These are phyloP conservation scores for Platycercus adscitus DNA, from an alignment of 2,113 vertebrate species.

Conservation along the genomic window DNA sequence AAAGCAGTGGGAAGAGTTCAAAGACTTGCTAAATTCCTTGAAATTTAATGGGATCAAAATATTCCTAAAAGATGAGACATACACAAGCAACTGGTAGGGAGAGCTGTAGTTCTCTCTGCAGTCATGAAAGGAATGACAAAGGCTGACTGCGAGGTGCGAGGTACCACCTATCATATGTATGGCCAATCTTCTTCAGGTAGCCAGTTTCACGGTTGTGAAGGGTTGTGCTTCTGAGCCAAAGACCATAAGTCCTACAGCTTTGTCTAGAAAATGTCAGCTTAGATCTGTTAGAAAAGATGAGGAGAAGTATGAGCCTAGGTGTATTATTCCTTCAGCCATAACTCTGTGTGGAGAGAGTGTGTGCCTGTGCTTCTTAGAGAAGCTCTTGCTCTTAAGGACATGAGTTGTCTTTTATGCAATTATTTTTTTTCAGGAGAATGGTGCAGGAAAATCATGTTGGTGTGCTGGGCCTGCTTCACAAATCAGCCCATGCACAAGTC, in stretches of 20 bases:
- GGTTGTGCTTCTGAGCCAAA: not conserved
- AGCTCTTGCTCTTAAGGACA: not conserved
- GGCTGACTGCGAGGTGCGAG: not conserved
- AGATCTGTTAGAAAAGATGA: not conserved
- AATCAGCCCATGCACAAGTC: not conserved
- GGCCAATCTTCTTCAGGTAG: not conserved
- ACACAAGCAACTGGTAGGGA: not conserved
- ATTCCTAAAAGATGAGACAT: not conserved
- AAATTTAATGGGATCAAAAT: not conserved
- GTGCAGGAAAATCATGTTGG: not conserved
- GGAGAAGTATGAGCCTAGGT: not conserved
- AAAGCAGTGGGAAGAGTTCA: not conserved
- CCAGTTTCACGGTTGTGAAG: not conserved
- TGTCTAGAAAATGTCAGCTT: not conserved
- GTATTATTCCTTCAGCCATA: not conserved
- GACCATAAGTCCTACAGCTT: rapidly evolving
- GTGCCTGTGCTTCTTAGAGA: not conserved
- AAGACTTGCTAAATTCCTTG: not conserved
- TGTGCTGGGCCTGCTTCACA: not conserved
- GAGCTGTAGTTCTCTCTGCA: not conserved
- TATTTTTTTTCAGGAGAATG: not conserved
- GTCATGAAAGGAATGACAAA: not conserved
- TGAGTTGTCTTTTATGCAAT: not conserved
- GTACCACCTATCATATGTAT: not conserved
- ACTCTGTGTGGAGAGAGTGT: not conserved